These are phyloP conservation scores for Propithecus perrieri DNA, from an alignment of 2,797 vertebrate genomes.

Conservation along the genomic window DNA sequence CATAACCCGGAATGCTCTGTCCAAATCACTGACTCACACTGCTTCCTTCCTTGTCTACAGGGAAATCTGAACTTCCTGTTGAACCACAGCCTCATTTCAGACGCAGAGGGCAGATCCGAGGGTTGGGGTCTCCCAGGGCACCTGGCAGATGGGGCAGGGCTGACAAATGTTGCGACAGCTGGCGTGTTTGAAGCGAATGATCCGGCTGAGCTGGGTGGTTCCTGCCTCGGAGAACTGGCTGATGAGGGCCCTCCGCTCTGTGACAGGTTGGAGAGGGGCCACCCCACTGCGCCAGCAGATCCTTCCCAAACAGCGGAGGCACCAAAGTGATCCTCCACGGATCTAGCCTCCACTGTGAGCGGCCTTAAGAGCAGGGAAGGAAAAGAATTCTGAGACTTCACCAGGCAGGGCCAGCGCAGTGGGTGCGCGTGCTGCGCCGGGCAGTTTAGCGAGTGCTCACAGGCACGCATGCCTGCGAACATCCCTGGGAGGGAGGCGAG, in stretches of 20 bases:
- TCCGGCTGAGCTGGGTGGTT: neutral
- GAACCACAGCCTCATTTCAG: neutral
- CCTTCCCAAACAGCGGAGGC: neutral
- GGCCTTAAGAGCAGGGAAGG: neutral
- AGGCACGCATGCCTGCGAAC: no score
- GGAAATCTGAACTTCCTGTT: neutral
- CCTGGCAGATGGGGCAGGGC: neutral
- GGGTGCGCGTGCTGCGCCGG: no score
- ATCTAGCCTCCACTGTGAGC: neutral
- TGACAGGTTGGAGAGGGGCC: neutral
- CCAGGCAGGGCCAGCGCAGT: neutral
- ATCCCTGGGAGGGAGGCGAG: neutral
- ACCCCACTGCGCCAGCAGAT: no score
- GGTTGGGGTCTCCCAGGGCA: neutral
- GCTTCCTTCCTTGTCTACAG: neutral
- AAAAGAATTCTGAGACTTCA: neutral
- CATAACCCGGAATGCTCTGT: neutral
- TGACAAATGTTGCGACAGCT: neutral
- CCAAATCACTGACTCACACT: accelerated
- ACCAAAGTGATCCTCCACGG: neutral
- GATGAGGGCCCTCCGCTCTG: neutral
- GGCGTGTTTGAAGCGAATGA: neutral
- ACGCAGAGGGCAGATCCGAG: neutral
- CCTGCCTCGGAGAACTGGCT: neutral
- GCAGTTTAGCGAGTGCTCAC: neutral